Percentiles rank a stretch among this genome's conserved stretches.
phyloP scores from a whole-genome alignment of 1,140 invertebrate genomes.

The Pogonognathellus flavescens region DNA sequence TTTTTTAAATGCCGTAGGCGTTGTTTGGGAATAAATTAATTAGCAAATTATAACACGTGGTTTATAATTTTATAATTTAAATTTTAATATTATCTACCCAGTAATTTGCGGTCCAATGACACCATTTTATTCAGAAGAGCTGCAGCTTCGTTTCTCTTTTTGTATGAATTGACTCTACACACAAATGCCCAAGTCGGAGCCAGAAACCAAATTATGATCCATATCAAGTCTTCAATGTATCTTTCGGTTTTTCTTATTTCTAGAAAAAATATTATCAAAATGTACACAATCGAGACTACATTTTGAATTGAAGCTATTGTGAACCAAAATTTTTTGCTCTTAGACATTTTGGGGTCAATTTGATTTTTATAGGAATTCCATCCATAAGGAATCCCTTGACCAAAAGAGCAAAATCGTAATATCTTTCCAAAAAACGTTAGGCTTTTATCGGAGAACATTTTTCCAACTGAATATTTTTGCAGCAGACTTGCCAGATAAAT shows the following conservation, averaged over 20 bases:
- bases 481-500: no score
- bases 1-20: no score
- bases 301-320: not conserved
- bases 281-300: not conserved
- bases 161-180: not conserved
- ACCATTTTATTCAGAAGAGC: not conserved
- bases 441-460: not conserved
- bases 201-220: not conserved
- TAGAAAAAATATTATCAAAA: not conserved
- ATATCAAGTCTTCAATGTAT: not conserved
- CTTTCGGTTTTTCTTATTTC: not conserved
- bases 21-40: no score
- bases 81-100: not conserved
- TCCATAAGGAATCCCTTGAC: not conserved
- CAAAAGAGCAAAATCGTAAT: not conserved
- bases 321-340: not conserved
- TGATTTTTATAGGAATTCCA: not conserved
- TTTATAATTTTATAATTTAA: no score
- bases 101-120: not conserved
- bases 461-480: no score
- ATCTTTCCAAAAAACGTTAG: not conserved
- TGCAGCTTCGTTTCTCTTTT: not conserved
- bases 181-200: not conserved
- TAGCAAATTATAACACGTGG: no score
- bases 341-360: not conserved